Evolutionary conservation across 2,797 vertebrate genomes (phyloP), one percentile per base, ranked within the genome.

Genomic region (Eremophila alpestris): DNA sequence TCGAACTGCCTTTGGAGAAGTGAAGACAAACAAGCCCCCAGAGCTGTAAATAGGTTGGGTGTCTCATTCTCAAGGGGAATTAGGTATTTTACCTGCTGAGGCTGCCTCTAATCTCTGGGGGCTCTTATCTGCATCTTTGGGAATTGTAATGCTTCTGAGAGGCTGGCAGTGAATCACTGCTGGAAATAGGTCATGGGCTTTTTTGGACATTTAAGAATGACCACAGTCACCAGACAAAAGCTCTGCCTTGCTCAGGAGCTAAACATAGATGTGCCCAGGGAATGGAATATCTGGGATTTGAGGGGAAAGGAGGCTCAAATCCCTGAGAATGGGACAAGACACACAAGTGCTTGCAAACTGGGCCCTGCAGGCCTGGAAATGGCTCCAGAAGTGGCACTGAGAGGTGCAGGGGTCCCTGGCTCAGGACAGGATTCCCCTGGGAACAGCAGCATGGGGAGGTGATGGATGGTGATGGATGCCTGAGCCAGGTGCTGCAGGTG

Each of bases 111-210:
- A 65, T 76, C 65, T 84, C 63, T 87, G 4, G 0, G n/a, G 78
- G 70, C 75, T 90, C 91, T 94, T 95, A 88, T 81, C 85, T 90
- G 67, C 92, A 94, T 79, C 92, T 79, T 70, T 56, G 80, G 83
- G 88, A 87, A 73, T 1, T 59, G 81, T 34, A 82, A 71, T 54
- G 70, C 84, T 89, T 75, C 63, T 23, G 67, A 83, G 86, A 96
- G 55, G 41, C 67, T 18, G 13, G 74, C 63, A 90, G 70, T 91
- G 83, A 95, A 94, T 87, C 86, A 56, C 70, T 81, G n/a, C 70
- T 90, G 77, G 88, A 95, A 95, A 64, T 68, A 73, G 95, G 95
- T 87, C 95, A 95, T 0, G 2, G 88, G 70, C 30, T 69, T 92
- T 90, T 96, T 54, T 58, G 54, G 93, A 83, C 22, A 5, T 78